Evolutionary conservation across 2,113 vertebrate genomes (phyloP).

Genomic region (Gambusia holbrooki): DNA sequence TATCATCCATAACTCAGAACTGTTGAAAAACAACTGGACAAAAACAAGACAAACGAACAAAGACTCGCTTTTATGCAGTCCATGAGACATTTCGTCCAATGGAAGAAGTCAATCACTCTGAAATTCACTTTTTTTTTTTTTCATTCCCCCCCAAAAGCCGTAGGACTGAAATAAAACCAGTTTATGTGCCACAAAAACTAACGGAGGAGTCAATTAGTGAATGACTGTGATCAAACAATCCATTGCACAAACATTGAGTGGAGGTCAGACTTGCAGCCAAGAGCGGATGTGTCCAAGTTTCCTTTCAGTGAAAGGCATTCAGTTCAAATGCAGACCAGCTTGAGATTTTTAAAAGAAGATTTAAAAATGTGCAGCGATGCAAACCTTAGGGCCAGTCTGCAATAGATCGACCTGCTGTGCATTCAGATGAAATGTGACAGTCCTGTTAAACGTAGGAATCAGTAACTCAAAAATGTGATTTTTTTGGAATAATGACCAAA

Average conservation of each 20-base stretch:
- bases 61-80: conserved; percentile 47
- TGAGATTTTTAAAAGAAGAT: neutral
- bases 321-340: neutral
- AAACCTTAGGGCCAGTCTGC: neutral
- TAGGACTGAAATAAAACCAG: conserved; percentile 24
- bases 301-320: neutral
- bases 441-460: neutral
- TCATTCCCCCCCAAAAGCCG: neutral
- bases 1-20: conserved; percentile 34
- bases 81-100: conserved; percentile 32
- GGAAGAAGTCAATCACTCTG: neutral
- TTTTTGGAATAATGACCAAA: neutral
- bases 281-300: no score
- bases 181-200: conserved; percentile 75
- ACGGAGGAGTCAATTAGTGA: conserved; percentile 17
- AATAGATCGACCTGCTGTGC: no score
- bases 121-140: conserved; percentile 10
- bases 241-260: neutral
- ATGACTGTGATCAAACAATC: conserved; percentile 84
- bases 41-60: conserved; percentile 35
- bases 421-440: no score
- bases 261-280: neutral
- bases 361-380: no score
- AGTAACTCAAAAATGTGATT: neutral
- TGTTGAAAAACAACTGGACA: conserved; percentile 37